Evolutionary conservation across 2,113 vertebrate species (phyloP), one percentile per base, ranked within the genome.

Genomic region (Bungarus multicinctus): DNA sequence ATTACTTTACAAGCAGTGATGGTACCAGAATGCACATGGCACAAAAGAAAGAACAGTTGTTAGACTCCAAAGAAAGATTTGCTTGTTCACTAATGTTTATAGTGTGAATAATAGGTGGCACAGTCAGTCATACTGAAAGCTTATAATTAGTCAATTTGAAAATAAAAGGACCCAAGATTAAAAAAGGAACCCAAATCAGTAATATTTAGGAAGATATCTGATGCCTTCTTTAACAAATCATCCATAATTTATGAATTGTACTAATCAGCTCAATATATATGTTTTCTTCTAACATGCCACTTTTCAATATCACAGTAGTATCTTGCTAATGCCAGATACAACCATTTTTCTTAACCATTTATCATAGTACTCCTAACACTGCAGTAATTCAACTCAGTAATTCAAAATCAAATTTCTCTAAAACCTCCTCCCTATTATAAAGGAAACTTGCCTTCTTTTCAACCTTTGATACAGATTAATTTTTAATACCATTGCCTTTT

Each of bases 21-120:
- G 94, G 92, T 89, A 96, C 34, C 54, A 94, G 30, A 95, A 95
- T 60, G 85, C 94, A 96, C 96, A 85, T 93, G 87, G 88, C 81
- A 16, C 2, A 23, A 64, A 93, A 93, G 45, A 88, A 52, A 6
- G 50, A 60, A 89, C 57, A 94, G 64, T 85, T 89, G 94, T 85
- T 57, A 64, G 93, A 90, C 93, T 96, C 95, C 95, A 95, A 89
- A 95, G 89, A 96, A 95, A 96, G 90, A 94, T 91, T 87, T 94
- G 94, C 92, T 94, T 94, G 89, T 96, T 95, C 94, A 93, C 93
- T 74, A 94, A 94, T 93, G 95, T 93, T 91, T 94, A 22, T 90
- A 91, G 92, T 90, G 93, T 94, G 57, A 93, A 94, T 95, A 86
- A 0, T 25, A 97, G 88, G 90, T 94, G 90, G 92, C 60, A 96